Conservation (phyloP, 2,113 vertebrate species). For the Recurvirostra avosetta region DNA sequence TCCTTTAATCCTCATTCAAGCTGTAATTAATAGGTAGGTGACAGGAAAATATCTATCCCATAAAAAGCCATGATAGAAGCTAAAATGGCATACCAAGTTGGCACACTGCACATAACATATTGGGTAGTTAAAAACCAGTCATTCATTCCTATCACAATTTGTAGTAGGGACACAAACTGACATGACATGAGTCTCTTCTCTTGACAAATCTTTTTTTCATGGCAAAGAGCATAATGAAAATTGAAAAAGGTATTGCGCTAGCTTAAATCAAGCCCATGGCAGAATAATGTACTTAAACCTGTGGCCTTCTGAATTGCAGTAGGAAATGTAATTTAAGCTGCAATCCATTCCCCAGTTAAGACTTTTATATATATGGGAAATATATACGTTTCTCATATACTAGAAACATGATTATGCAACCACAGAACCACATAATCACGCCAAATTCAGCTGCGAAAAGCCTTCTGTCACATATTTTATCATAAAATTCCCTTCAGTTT, state of each 20-base stretch:
- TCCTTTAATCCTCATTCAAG: conserved; percentile 1
- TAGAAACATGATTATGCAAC: conserved; percentile 23
- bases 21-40: neutral
- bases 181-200: neutral
- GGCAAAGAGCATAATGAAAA: conserved; percentile 49
- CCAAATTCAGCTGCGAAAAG: conserved; percentile 15
- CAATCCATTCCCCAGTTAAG: conserved; percentile 12
- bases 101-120: neutral
- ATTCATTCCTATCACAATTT: conserved; percentile 3
- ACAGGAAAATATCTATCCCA: neutral
- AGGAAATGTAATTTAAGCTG: conserved; percentile 30
- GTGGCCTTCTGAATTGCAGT: conserved; percentile 2
- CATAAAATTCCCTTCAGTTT: conserved; percentile 3
- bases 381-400: conserved; percentile 24
- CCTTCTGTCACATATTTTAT: conserved; percentile 32
- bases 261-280: conserved; percentile 21
- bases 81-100: neutral
- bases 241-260: neutral
- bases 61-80: neutral
- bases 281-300: conserved; percentile 42
- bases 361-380: conserved; percentile 8
- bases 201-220: conserved; percentile 28
- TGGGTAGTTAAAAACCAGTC: neutral
- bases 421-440: conserved; percentile 2
- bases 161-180: conserved; percentile 10